Base-by-base conservation (phyloP, 2,797 vertebrate species). In the Danio albolineatus region DNA sequence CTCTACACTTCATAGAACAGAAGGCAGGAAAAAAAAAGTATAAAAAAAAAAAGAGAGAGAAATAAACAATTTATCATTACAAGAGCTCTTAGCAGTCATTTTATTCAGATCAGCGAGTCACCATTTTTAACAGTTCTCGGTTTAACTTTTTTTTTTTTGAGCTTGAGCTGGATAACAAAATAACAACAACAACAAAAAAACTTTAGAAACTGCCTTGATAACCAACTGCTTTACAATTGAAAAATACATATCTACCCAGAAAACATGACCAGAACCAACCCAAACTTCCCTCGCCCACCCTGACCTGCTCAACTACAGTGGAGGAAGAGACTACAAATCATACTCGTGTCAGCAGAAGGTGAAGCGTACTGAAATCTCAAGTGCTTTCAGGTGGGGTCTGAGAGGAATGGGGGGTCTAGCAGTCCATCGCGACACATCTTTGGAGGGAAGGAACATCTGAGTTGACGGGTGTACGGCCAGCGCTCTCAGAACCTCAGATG, bases 401-500 rank as follows among this genome's bases (percentile, higher is more conserved):
- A 59, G 59, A 41, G 36, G 54, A 28, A 72, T 17, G 5, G 1
- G 13, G 36, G n/a, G 43, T 65, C 41, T 8, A 71, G 69, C 10
- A 36, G 80, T 78, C 69, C 74, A 43, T 79, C 48, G 76, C 75
- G 74, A 51, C 59, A 10, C 39, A 21, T 64, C 64, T 19, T 51
- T 71, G 46, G 28, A 78, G 41, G 51, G 16, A 73, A 16, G 10
- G 71, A 60, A 59, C 21, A 61, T 49, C 44, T 46, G 59, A 65
- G 61, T n/a, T 48, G 61, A 78, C 84, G 86, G 87, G 82, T 81
- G 73, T 85, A 88, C 81, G 80, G 84, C 86, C 90, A 81, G 86
- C 61, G 67, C 67, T 87, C 86, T 98, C 93, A 99, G 95, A 99
- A 98, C 91, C 97, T 94, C 93, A 99, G 95, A 90, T 98, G 97